Evolutionary conservation across 2,113 vertebrate genomes (phyloP).

Genomic region (Numenius arquata): DNA sequence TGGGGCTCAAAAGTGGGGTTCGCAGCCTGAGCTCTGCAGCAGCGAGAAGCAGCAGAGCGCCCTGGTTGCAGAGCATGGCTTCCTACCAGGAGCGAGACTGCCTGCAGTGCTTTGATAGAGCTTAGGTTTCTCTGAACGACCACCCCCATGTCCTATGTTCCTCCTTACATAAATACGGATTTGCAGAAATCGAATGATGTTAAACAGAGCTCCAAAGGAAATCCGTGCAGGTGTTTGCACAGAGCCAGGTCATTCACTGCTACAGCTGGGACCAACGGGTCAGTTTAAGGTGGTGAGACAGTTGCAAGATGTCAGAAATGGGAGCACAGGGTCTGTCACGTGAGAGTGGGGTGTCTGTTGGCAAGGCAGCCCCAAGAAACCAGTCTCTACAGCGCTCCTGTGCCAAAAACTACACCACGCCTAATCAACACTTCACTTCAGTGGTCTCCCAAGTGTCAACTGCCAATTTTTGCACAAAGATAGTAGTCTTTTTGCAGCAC

Average conservation of each 20-base stretch:
- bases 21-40: neutral
- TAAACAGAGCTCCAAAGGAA: neutral
- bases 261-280: neutral
- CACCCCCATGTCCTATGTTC: fast-evolving
- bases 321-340: neutral
- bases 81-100: neutral
- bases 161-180: fast-evolving
- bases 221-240: neutral
- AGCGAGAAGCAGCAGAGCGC: neutral
- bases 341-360: neutral
- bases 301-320: fast-evolving
- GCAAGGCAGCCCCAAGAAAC: neutral
- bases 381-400: neutral
- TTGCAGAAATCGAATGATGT: neutral
- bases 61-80: fast-evolving
- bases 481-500: neutral
- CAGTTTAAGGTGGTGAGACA: neutral
- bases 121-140: neutral
- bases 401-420: neutral
- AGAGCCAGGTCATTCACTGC: neutral
- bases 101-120: too few species aligned
- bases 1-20: fast-evolving
- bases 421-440: neutral
- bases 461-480: neutral
- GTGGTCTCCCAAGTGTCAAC: neutral